Percentiles rank a stretch among this genome's conserved stretches.
These are phyloP conservation scores for Hylomyscus alleni DNA, from an alignment of 2,797 vertebrate species.

Conservation along the genomic window DNA sequence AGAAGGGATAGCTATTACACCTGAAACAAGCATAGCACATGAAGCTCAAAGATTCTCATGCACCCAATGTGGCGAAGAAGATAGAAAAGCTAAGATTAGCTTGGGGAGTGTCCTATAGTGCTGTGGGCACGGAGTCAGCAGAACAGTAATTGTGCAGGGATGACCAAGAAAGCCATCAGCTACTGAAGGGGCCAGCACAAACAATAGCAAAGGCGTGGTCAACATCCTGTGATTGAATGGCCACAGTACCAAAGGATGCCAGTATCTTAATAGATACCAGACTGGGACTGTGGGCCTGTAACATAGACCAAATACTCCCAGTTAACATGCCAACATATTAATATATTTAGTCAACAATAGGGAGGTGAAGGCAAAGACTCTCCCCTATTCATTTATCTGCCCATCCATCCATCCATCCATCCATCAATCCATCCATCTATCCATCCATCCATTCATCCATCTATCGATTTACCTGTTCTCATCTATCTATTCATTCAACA, in stretches of 20 bases:
- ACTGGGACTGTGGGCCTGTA: neutral
- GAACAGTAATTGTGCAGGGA: neutral
- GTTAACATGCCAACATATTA: neutral
- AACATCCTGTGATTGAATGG: neutral
- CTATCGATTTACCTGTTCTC: neutral
- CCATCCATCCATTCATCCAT: neutral
- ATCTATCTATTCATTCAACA: neutral
- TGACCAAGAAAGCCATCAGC: no score
- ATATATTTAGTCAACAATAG: neutral
- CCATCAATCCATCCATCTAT: neutral
- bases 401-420: neutral
- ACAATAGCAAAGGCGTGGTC: neutral
- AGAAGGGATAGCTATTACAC: neutral
- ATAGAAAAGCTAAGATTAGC: neutral
- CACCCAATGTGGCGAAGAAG: neutral
- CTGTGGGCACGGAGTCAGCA: neutral
- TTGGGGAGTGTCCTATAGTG: neutral
- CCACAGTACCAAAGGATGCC: neutral
- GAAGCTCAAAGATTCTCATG: neutral
- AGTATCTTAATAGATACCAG: neutral
- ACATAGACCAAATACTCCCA: neutral
- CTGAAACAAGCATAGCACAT: neutral
- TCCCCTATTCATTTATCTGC: neutral
- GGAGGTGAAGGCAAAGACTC: neutral
- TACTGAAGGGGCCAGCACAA: neutral